Base-by-base conservation (phyloP, 2,888 invertebrate species). In the Drosophila mulleri region DNA sequence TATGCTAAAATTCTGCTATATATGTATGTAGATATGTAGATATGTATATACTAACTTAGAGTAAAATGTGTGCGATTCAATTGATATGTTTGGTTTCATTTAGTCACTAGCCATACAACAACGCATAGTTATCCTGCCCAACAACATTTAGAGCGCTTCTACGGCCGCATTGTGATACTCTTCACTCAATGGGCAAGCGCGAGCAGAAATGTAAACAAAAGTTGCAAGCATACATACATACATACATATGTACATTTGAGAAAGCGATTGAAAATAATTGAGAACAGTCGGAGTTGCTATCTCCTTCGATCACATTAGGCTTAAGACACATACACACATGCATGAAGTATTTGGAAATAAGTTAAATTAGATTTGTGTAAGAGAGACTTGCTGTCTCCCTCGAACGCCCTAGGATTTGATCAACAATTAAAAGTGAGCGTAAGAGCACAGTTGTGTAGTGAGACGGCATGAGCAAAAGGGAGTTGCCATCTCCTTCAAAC, bases 11-110 rank as follows among this genome's bases (percentile, higher is more conserved):
- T 70, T 69, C 53, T 26, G 26, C 72, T 75, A 71, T 26, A 41
- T 37, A 23, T 42, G n/a, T 37, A 39, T 50, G 26, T 42, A 23
- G 50, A 44, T 42, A 39, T n/a, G 20, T 23, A 23, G n/a, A 26
- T 54, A 39, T 8, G 61, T 54, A 41, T 16, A 65, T 52, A 74
- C 44, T 44, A 41, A 20, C 14, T 52, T 39, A 72, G 18, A 35
- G 32, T 26, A 50, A 18, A 60, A 29, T 26, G 60, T 72, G 62
- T 60, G 61, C 58, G 61, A 62, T 78, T 48, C 41, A 42, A 39
- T 64, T 73, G 78, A 76, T 72, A 67, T 68, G 68, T 48, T 69
- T 45, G 35, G 58, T 64, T 79, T 26, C 18, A 71, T 72, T 74
- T 69, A 23, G 29, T 29, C 50, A 29, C 48, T 29, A 8, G 8